Conservation (phyloP, 2,888 invertebrate species). For the Fragum fragum region DNA sequence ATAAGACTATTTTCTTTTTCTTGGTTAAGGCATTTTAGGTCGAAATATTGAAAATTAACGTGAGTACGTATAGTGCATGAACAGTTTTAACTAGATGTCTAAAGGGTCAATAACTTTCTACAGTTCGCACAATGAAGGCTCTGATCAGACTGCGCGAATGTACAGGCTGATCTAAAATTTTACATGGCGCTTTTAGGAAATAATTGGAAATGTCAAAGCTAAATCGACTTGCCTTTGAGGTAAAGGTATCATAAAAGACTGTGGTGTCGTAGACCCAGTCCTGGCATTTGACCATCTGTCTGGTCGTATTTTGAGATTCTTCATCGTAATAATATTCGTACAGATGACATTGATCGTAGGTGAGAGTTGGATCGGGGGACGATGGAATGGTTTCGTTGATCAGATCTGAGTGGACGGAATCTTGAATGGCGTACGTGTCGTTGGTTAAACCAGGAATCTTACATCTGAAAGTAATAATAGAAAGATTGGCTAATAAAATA, state of each 20-base stretch:
- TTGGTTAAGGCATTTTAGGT: no score
- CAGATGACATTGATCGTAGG: conserved; percentile 48
- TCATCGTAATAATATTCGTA: conserved; percentile 15
- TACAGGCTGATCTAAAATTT: no score
- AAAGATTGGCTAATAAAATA: no score
- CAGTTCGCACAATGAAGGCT: no score
- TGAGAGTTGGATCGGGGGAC: conserved; percentile 25
- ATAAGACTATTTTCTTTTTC: no score
- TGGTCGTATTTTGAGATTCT: neutral
- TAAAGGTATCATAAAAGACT: conserved; percentile 66
- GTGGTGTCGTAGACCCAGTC: conserved; percentile 73
- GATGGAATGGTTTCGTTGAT: conserved; percentile 60
- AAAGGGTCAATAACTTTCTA: no score
- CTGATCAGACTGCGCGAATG: no score
- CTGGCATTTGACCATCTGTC: conserved; percentile 37
- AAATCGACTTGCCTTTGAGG: conserved; percentile 66
- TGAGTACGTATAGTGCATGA: no score
- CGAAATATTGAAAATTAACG: no score
- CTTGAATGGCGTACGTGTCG: conserved; percentile 60
- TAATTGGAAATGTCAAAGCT: no score
- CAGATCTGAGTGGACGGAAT: conserved; percentile 35
- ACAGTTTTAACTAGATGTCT: no score
- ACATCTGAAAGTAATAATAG: conserved; percentile 46
- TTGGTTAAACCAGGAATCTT: conserved; percentile 56
- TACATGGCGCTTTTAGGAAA: no score